These are phyloP conservation scores for Zhuqinia jingwanae DNA, from an alignment of 2,888 invertebrate species.

Conservation along the genomic window DNA sequence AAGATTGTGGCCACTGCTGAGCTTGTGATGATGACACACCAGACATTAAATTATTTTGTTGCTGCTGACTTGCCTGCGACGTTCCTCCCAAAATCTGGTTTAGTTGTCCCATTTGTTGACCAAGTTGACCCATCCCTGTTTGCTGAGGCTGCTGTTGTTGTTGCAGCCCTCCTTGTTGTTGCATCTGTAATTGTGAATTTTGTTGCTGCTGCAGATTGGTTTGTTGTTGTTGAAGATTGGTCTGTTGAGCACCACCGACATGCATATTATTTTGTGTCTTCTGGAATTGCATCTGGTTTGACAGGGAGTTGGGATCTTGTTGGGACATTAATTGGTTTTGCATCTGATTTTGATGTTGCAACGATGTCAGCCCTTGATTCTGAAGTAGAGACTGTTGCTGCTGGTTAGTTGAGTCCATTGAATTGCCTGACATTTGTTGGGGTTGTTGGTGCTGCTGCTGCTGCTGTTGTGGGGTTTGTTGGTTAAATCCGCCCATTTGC, in stretches of 20 bases:
- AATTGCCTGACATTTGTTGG: slow-evolving; percentile 61
- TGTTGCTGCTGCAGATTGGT: slow-evolving; percentile 23
- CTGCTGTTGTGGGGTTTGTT: slow-evolving; percentile 62
- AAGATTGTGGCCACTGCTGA: slow-evolving; percentile 62
- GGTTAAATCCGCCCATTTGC: slow-evolving; percentile 43
- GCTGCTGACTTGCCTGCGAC: slow-evolving; percentile 53
- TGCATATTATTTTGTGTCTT: slow-evolving; percentile 32
- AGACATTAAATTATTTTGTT: slow-evolving; percentile 48
- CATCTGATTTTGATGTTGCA: slow-evolving; percentile 51
- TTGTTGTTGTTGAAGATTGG: slow-evolving; percentile 32
- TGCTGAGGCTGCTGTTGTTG: slow-evolving; percentile 71
- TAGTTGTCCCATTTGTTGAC: slow-evolving; percentile 26
- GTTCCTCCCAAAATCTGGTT: slow-evolving; percentile 47
- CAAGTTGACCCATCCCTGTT: slow-evolving; percentile 24
- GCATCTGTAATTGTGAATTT: slow-evolving; percentile 57
- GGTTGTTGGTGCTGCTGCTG: slow-evolving; percentile 82
- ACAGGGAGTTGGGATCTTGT: slow-evolving; percentile 59
- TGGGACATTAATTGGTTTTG: slow-evolving; percentile 68
- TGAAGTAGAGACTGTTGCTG: slow-evolving; percentile 43
- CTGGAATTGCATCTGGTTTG: slow-evolving; percentile 63
- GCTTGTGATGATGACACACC: slow-evolving; percentile 34
- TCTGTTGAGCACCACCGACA: slow-evolving; percentile 36
- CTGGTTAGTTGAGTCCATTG: slow-evolving; percentile 8
- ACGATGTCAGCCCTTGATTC: slow-evolving; percentile 41
- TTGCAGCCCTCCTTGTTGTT: slow-evolving; percentile 61